phyloP scores from a whole-genome alignment of 2,113 vertebrate species.

The Halichoeres trimaculatus region DNA sequence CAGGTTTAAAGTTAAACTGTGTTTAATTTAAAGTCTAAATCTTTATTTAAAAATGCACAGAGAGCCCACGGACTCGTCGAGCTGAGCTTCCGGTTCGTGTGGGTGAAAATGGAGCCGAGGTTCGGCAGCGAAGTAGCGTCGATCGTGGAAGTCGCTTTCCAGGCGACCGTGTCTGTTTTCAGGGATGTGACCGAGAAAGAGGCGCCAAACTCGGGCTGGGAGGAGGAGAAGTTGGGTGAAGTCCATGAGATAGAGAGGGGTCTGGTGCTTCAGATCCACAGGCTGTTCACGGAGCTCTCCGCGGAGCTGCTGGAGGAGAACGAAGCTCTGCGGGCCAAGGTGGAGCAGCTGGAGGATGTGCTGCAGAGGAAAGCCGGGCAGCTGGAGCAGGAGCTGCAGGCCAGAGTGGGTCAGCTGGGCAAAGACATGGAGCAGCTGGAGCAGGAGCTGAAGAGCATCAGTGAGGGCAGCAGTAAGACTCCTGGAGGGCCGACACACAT shows the following conservation, averaged over 20 bases:
- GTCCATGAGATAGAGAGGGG: constrained; percentile 59
- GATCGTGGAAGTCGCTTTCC: constrained; percentile 69
- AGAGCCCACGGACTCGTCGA: rapidly evolving
- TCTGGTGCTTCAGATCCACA: constrained; percentile 59
- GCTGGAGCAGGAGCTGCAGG: constrained; percentile 74
- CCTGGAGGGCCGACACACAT: not conserved
- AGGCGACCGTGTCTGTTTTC: constrained; percentile 58
- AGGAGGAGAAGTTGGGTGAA: constrained; percentile 16
- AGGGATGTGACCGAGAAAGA: constrained; percentile 54
- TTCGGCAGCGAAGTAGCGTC: constrained; percentile 65
- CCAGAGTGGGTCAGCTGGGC: constrained; percentile 67
- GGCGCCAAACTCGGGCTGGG: constrained; percentile 36
- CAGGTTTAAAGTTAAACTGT: not conserved
- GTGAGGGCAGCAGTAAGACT: not conserved
- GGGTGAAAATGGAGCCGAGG: constrained; percentile 53
- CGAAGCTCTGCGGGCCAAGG: constrained; percentile 67
- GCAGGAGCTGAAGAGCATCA: constrained; percentile 66
- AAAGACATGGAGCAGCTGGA: constrained; percentile 73
- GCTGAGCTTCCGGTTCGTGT: rapidly evolving
- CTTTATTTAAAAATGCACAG: not conserved
- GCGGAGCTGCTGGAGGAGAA: constrained; percentile 68
- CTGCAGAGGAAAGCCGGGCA: constrained; percentile 72
- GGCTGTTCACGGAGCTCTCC: constrained; percentile 56
- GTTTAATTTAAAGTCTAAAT: rapidly evolving
- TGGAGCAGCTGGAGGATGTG: constrained; percentile 75